These are phyloP conservation scores for Heteromormyrus szaboi DNA, from an alignment of 2,797 vertebrate species.

Conservation along the genomic window DNA sequence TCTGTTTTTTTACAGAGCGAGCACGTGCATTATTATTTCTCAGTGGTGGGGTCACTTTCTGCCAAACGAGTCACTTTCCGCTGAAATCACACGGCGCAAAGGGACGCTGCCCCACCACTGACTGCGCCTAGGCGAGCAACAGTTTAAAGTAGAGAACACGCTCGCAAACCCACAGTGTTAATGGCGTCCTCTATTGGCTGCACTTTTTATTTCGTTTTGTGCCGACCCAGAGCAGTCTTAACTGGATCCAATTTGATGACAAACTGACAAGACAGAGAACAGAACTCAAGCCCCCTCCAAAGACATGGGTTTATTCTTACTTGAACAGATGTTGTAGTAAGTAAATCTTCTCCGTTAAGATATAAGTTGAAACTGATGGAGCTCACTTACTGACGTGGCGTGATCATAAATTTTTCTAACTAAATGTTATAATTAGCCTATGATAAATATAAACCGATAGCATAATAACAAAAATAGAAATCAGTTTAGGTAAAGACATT, in stretches of 20 bases:
- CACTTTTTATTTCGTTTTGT: neutral
- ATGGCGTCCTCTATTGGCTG: conserved; percentile 45
- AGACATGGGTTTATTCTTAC: neutral
- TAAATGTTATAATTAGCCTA: neutral
- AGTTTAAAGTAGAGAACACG: neutral
- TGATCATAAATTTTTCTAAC: neutral
- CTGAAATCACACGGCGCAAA: neutral
- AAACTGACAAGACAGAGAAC: neutral
- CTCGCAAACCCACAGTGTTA: conserved; percentile 17
- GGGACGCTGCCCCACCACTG: neutral
- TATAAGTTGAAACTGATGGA: neutral
- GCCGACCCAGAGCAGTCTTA: neutral
- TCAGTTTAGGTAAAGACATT: neutral
- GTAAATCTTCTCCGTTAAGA: neutral
- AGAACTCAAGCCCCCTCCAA: neutral
- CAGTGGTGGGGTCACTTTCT: neutral
- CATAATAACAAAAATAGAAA: neutral
- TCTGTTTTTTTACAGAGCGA: neutral
- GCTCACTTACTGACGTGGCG: neutral
- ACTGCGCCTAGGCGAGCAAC: conserved; percentile 2
- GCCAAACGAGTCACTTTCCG: neutral
- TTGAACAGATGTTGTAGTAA: neutral
- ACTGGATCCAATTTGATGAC: neutral
- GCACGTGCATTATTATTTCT: neutral
- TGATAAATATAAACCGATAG: neutral